Evolutionary conservation across 2,113 vertebrate genomes (phyloP).

Genomic region (Phoxinus phoxinus): DNA sequence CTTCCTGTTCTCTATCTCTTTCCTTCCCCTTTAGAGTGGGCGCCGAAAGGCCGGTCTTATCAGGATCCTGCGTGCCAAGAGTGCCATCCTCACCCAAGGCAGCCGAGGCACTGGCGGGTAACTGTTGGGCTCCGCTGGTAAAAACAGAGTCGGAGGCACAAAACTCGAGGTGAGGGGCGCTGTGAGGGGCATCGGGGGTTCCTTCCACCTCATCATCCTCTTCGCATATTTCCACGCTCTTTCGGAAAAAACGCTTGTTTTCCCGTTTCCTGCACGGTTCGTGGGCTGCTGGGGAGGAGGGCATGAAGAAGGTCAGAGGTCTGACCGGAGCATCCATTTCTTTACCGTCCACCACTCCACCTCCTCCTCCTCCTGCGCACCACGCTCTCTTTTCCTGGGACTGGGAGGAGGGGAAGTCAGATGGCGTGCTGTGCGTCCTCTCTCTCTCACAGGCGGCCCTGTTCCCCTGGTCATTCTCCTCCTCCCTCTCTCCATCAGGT

Average conservation of each 20-base stretch:
- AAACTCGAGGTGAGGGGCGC: slow-evolving; percentile 71
- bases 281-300: slow-evolving; percentile 62
- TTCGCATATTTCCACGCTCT: slow-evolving; percentile 88
- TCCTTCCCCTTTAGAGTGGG: slow-evolving; percentile 70
- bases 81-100: slow-evolving; percentile 62
- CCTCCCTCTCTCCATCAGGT: slow-evolving; percentile 80
- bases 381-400: slow-evolving; percentile 59
- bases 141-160: slow-evolving; percentile 73
- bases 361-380: slow-evolving; percentile 60
- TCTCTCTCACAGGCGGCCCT: slow-evolving; percentile 64
- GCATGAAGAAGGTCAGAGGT: slow-evolving; percentile 64
- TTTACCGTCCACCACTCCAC: slow-evolving; percentile 58
- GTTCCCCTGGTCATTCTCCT: slow-evolving; percentile 67
- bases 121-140: slow-evolving; percentile 62
- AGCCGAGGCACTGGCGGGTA: slow-evolving; percentile 59
- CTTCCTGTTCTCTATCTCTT: slow-evolving; percentile 84
- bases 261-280: slow-evolving; percentile 75
- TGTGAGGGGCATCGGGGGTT: slow-evolving; percentile 62
- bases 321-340: slow-evolving; percentile 57
- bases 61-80: slow-evolving; percentile 61
- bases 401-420: slow-evolving; percentile 69
- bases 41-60: slow-evolving; percentile 64
- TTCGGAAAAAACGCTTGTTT: slow-evolving; percentile 87
- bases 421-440: slow-evolving; percentile 65
- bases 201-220: slow-evolving; percentile 77